Evolutionary conservation across 2,888 invertebrate genomes (phyloP), one percentile per base, ranked within the genome.

Genomic region (Megamerina dolium): DNA sequence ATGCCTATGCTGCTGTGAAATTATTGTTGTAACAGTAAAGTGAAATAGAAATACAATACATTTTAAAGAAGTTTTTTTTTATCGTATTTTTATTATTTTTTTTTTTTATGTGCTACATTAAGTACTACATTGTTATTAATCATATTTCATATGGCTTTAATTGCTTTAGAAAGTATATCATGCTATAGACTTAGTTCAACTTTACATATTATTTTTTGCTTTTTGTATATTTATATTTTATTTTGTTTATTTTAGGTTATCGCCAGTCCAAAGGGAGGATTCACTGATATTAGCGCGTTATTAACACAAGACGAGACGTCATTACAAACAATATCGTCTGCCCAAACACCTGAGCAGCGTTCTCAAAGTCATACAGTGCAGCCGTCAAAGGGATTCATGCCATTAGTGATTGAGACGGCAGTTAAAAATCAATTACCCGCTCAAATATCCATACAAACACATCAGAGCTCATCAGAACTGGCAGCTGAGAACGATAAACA

Each of bases 401-500:
- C 65, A 3, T 56, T 71, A 21, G 64, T 55, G 5, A 57, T 66
- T 19, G 65, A 64, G 19, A 61, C 63, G 10, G 64, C 64, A 1
- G 52, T 59, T 3, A 66, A 64, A 17, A 68, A 64, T 47, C 68
- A 68, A 43, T 32, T 72, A 10, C 70, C 71, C 9, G 57, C 68
- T 6, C 71, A 72, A 54, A 72, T 72, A 37, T 66, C 70, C 5
- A 64, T 72, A 43, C 70, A 70, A 50, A 69, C 71, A 17, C 71
- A 71, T 51, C 64, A 65, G 40, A 66, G 62, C 41, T 61, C 64
- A 1, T 61, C 66, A 1, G 67, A 67, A 39, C 48, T 66, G 43
- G 68, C 68, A 9, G 67, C 67, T 0, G 72, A 72, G 45, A 66
- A 70, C 41, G 68, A 70, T 41, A 69, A 70, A 26, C 70, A 72